Percentiles rank a stretch among this genome's conserved stretches.
Conservation (phyloP, 2,113 vertebrate genomes). For the Periophthalmus modestus region DNA sequence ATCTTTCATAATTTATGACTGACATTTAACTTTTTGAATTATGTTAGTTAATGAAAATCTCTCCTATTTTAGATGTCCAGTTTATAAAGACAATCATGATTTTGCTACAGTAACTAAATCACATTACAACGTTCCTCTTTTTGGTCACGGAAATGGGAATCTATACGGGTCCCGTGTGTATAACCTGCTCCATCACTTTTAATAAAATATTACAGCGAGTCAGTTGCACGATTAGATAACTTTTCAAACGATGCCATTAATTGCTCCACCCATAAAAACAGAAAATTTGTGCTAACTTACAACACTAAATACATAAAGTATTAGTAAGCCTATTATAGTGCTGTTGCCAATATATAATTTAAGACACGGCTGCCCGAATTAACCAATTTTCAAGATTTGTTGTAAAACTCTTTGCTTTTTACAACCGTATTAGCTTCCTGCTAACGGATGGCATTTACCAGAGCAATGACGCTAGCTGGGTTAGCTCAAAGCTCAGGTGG, state of each 20-base stretch:
- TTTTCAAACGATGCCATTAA: not conserved
- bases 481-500: constrained; percentile 25
- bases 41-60: not conserved
- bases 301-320: not conserved
- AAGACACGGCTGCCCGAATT: not conserved
- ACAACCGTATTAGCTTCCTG: constrained; percentile 3
- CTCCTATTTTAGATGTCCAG: not conserved
- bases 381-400: not conserved
- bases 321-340: not conserved
- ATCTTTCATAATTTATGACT: not conserved
- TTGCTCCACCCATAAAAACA: constrained; percentile 25
- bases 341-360: not conserved
- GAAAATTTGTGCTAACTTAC: constrained; percentile 15
- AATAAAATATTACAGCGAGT: not conserved
- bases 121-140: not conserved
- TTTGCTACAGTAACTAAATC: too few species aligned
- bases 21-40: not conserved
- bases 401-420: not conserved
- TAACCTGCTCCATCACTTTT: too few species aligned
- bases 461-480: constrained; percentile 16
- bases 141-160: not conserved
- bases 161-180: too few species aligned
- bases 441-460: constrained; percentile 36
- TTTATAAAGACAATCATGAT: too few species aligned
- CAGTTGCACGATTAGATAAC: not conserved